Evolutionary conservation across 2,888 invertebrate genomes (phyloP).

Genomic region (Hartigia nigra): DNA sequence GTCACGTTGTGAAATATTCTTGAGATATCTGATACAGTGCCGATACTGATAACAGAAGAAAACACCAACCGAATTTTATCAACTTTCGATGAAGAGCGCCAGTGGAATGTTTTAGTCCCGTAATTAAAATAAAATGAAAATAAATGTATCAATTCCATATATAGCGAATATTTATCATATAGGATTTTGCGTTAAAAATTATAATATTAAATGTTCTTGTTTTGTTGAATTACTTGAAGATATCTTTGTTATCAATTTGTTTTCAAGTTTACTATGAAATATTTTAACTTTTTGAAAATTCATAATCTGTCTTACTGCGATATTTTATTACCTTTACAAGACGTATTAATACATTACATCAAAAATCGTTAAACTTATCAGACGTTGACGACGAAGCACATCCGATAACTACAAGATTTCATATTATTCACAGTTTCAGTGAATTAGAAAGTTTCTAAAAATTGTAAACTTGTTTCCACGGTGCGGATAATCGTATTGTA

Average conservation of each 20-base stretch:
- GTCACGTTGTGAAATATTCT: constrained; percentile 22
- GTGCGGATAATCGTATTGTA: neutral
- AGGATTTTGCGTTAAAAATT: neutral
- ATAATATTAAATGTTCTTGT: neutral
- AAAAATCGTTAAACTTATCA: neutral
- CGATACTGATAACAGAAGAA: constrained; percentile 14
- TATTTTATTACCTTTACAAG: neutral
- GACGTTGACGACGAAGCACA: neutral
- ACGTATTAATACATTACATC: neutral
- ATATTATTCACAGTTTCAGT: neutral
- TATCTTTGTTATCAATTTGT: neutral
- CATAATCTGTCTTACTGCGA: neutral
- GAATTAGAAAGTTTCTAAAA: neutral
- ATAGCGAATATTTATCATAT: neutral
- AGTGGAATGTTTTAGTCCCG: neutral
- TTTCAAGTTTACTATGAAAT: neutral
- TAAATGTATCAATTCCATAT: neutral
- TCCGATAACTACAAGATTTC: neutral
- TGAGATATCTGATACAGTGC: constrained; percentile 25
- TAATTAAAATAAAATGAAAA: neutral
- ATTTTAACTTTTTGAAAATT: neutral
- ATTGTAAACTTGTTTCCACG: neutral
- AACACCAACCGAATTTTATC: neutral
- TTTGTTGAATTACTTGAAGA: neutral
- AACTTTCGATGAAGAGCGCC: neutral